These are phyloP conservation scores for Zeuzera pyrina DNA, from an alignment of 2,888 invertebrate species.

Conservation along the genomic window DNA sequence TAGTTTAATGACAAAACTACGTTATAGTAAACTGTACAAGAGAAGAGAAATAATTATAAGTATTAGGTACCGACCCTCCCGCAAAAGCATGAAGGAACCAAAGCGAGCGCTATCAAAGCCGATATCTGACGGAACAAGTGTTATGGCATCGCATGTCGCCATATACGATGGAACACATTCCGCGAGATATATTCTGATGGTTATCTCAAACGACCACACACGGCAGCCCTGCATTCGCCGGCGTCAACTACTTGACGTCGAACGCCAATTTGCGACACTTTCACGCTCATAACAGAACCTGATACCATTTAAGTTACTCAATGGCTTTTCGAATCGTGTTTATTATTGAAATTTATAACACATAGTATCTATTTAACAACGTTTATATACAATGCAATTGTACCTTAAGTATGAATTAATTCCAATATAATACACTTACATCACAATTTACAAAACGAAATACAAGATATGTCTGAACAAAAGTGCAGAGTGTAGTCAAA, in stretches of 20 bases:
- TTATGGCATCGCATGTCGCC: conserved; percentile 55
- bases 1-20: too few species aligned
- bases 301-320: conserved; percentile 39
- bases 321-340: conserved; percentile 21
- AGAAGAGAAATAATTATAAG: too few species aligned
- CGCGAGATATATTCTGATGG: conserved; percentile 46
- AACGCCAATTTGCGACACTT: conserved; percentile 54
- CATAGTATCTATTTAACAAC: background rate
- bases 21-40: too few species aligned
- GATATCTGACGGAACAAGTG: conserved; percentile 58
- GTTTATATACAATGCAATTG: conserved; percentile 1
- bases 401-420: conserved; percentile 14
- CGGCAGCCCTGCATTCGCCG: conserved; percentile 30
- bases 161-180: conserved; percentile 52
- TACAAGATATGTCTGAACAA: conserved; percentile 38
- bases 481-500: conserved; percentile 64
- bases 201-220: conserved; percentile 53
- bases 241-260: conserved; percentile 44
- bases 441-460: conserved; percentile 35
- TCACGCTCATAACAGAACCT: conserved; percentile 45
- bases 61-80: conserved; percentile 43
- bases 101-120: conserved; percentile 39
- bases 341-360: conserved; percentile 9
- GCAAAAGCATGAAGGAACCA: conserved; percentile 35
- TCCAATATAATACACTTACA: conserved; percentile 20